Evolutionary conservation across 2,113 vertebrate genomes (phyloP), one percentile per base, ranked within the genome.

Genomic region (Hystrix brachyura): DNA sequence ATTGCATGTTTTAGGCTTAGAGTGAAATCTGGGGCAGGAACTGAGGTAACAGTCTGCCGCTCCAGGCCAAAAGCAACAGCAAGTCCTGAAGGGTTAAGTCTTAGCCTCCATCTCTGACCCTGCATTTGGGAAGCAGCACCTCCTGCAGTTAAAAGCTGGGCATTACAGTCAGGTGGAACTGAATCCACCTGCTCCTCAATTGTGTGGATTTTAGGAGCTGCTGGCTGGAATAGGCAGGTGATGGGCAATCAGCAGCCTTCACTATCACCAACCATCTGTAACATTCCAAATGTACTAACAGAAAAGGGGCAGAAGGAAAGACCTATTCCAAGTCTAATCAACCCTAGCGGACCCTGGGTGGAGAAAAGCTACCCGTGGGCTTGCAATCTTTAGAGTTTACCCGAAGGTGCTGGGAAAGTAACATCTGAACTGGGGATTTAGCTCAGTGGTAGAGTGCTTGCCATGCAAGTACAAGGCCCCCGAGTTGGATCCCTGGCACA

Each of bases 361-460:
- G 0, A 67, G 57, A 74, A 94, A 62, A 62, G 38, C 48, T 93
- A 62, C 19, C 67, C 87, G 55, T 0, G 17, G 25, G 83, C 38
- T 86, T 87, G 60, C 0, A 38, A 23, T 87, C 29, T 90, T 81
- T 43, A 27, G 6, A 78, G 57, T 65, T 81, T 62, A 79, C 89
- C 55, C 38, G 62, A 90, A 92, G 55, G 3, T 25, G 60, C 17
- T 93, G 55, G 93, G 76, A 96, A 76, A 85, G 65, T n/a, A 92
- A 69, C 0, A 5, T 51, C 43, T 38, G 38, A 38, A 38, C 38
- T 38, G 38, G 38, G 38, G 38, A 38, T 38, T 38, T 38, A 38
- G 38, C 38, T 38, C 38, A 38, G 38, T 38, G 38, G 38, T 38
- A 38, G 38, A 38, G 38, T 38, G 38, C 38, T 38, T 38, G 38